Percentiles rank a stretch among this genome's conserved stretches.
Evolutionary conservation across 2,113 vertebrate species (phyloP).

Genomic region (Amphiprion ocellaris): DNA sequence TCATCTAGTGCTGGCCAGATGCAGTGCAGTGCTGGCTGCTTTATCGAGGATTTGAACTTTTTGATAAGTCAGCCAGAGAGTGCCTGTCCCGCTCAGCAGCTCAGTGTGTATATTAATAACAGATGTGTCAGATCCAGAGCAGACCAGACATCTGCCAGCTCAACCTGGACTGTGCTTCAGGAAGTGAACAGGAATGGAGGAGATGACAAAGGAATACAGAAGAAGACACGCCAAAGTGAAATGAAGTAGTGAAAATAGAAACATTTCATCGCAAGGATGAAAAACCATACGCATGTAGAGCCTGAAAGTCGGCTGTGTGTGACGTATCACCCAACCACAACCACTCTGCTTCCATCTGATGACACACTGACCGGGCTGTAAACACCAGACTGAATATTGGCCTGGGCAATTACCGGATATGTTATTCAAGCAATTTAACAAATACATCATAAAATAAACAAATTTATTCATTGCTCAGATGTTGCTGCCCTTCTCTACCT

Average conservation of each 20-base stretch:
- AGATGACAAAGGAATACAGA: not conserved
- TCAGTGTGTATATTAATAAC: conserved; percentile 56
- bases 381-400: not conserved
- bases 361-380: not conserved
- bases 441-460: too few species aligned
- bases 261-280: not conserved
- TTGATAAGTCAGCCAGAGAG: conserved; percentile 40
- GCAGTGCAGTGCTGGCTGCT: not conserved
- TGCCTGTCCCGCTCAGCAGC: conserved; percentile 23
- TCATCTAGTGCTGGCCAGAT: conserved; percentile 20
- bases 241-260: not conserved
- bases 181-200: not conserved
- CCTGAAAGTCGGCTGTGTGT: not conserved
- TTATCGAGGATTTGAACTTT: conserved; percentile 33
- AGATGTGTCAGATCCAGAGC: conserved; percentile 39
- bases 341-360: not conserved
- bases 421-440: too few species aligned
- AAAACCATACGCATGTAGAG: not conserved
- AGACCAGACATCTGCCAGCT: conserved; percentile 40
- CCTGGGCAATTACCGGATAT: too few species aligned
- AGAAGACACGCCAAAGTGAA: not conserved
- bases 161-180: conserved; percentile 22
- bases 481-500: too few species aligned
- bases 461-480: too few species aligned
- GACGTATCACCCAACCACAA: conserved; percentile 1